Percentiles rank a stretch among this genome's conserved stretches.
Evolutionary conservation across 2,888 invertebrate species (phyloP).

Genomic region (Quadroppia sp.): DNA sequence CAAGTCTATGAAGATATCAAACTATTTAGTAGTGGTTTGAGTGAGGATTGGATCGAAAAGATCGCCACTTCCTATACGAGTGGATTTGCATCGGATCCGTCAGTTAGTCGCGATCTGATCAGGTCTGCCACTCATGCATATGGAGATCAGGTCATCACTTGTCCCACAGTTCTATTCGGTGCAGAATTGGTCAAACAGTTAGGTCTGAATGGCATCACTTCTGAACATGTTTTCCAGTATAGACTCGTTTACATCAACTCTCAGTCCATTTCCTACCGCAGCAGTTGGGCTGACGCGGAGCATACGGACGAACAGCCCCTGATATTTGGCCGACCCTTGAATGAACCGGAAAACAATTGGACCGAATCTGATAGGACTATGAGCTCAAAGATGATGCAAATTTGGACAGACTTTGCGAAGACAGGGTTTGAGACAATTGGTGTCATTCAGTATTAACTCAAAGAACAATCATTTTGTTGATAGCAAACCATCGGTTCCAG

Average conservation of each 20-base stretch:
- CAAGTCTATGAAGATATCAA: background rate
- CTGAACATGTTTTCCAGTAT: background rate
- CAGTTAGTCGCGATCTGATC: background rate
- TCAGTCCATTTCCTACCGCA: background rate
- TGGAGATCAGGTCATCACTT: conserved; percentile 7
- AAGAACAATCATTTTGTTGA: too few species aligned
- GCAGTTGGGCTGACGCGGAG: background rate
- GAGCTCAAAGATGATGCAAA: conserved; percentile 24
- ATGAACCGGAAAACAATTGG: background rate
- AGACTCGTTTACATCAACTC: background rate
- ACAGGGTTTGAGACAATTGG: background rate
- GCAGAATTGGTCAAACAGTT: conserved; percentile 14
- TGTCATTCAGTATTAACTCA: background rate
- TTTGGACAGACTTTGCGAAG: conserved; percentile 40
- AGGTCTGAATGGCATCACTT: background rate
- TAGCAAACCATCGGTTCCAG: too few species aligned
- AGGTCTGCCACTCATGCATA: background rate
- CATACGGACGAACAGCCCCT: conserved; percentile 23
- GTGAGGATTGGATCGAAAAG: background rate
- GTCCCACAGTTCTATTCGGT: conserved; percentile 37
- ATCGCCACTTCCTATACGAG: background rate
- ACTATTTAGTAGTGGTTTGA: background rate
- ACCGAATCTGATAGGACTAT: background rate
- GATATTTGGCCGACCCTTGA: conserved; percentile 1
- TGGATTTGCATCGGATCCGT: background rate